These are phyloP conservation scores for Eulacestoma nigropectus DNA, from an alignment of 2,113 vertebrate genomes.

Conservation along the genomic window DNA sequence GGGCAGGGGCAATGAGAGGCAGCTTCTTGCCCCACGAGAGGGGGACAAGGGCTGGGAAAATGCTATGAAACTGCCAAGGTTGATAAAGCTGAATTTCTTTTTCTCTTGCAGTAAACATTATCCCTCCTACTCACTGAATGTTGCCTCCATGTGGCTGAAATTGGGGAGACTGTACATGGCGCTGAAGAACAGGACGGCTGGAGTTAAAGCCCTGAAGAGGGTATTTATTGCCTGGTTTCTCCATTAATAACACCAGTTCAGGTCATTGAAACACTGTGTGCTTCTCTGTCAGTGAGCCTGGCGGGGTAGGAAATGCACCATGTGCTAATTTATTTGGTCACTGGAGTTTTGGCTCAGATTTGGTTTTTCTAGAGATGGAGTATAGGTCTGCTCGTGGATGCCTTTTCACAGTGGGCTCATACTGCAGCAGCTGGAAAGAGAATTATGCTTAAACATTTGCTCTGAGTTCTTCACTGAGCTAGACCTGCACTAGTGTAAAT, in stretches of 20 bases:
- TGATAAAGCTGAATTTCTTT: neutral
- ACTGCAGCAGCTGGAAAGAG: neutral
- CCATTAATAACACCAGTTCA: neutral
- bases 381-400: neutral
- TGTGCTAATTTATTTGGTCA: neutral
- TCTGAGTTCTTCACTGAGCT: neutral
- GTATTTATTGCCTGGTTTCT: conserved; percentile 70
- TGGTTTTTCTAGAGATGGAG: neutral
- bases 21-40: neutral
- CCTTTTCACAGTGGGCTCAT: neutral
- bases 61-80: neutral
- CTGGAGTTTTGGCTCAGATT: neutral
- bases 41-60: neutral
- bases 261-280: neutral
- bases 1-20: neutral
- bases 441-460: neutral
- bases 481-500: neutral
- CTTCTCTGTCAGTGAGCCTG: neutral
- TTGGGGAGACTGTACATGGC: conserved; percentile 83
- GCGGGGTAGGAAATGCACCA: neutral
- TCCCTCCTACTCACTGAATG: conserved; percentile 88
- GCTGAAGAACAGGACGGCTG: conserved; percentile 72
- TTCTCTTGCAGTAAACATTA: conserved; percentile 82
- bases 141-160: conserved; percentile 96
- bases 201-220: conserved; percentile 80